Base-by-base conservation (phyloP, 2,113 vertebrate genomes). In the Chloebia gouldiae region DNA sequence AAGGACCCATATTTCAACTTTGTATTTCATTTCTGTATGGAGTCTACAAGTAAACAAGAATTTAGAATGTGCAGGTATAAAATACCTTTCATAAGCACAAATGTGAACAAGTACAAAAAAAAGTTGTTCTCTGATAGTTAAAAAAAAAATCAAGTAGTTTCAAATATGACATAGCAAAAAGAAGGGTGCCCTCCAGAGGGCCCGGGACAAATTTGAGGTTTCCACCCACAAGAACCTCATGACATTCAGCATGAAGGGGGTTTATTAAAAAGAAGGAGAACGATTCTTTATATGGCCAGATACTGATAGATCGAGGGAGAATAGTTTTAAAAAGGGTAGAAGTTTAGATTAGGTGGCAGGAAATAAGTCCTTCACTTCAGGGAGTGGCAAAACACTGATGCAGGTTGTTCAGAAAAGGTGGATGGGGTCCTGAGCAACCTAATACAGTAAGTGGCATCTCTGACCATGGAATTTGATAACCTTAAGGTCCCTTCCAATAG, bases 371-470 rank as follows among this genome's bases (percentile, higher is more conserved):
- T n/a, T 64, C 42, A 13, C 9, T 88, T 39, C 28, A 51, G 51
- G 28, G 27, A 33, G 7, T 57, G 35, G 10, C 2, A 2, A 65
- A 65, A 49, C 11, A 19, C 8, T 23, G 31, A 25, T 5, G 37
- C 0, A 0, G 3, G 13, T 24, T 73, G 15, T 13, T n/a, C 60
- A 51, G 69, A 51, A 63, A 60, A 30, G 33, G 8, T 53, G 45
- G 7, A 7, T n/a, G 18, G 6, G 3, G 7, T 9, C 28, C 33
- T 51, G 28, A 53, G 45, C 8, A 51, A 24, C 19, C 37, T 51
- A 19, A 24, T 37, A 23, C 3, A 81, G 15, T 0, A 0, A 51
- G 28, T n/a, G 60, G 7, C 19, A n/a, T 66, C 39, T 51, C 45
- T 88, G 33, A 28, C 60, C 20, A 6, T 45, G 24, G n/a, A 81